Evolutionary conservation across 2,797 vertebrate species (phyloP), one percentile per base, ranked within the genome.

Genomic region (Syndactyla subalaris): DNA sequence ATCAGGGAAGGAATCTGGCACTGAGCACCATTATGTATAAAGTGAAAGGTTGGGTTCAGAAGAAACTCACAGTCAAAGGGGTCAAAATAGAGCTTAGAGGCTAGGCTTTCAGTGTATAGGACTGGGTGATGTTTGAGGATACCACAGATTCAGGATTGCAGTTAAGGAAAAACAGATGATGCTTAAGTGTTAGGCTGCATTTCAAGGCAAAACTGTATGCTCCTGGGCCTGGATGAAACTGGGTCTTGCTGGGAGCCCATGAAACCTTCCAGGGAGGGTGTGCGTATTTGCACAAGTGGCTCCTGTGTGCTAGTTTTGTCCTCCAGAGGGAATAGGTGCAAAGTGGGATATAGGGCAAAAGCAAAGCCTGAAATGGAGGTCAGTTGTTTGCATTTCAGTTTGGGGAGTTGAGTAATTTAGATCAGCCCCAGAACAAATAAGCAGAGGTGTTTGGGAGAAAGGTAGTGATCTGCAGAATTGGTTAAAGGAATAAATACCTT

Each of bases 281-380:
- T 83, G 41, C 5, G 3, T 76, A 72, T 74, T 93, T 73, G 70
- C 81, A 76, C 23, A 58, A 82, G 74, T 66, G 81, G 26, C 9
- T 93, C 9, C 52, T 36, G 29, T 63, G 89, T 95, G 87, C 92
- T 89, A 94, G 52, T 94, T 96, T 87, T 89, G 65, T 34, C 41
- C 17, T 93, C 87, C 55, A 34, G 75, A 87, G 92, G 77, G 91
- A 92, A 93, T 75, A 73, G 52, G 41, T 39, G 27, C 0, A 0
- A 72, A 87, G 8, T 81, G 61, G 65, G 49, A 93, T 88, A 41
- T 41, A 95, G 87, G 49, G 65, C 83, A 91, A 87, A 95, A 88
- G 52, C 52, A 89, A 89, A 91, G 17, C 30, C 51, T 77, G 74
- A 71, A 90, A 87, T 77, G 63, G 77, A 94, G 85, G 73, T 38